Base-by-base conservation (phyloP, 1,140 invertebrate species). In the Chrysomallon squamiferum region DNA sequence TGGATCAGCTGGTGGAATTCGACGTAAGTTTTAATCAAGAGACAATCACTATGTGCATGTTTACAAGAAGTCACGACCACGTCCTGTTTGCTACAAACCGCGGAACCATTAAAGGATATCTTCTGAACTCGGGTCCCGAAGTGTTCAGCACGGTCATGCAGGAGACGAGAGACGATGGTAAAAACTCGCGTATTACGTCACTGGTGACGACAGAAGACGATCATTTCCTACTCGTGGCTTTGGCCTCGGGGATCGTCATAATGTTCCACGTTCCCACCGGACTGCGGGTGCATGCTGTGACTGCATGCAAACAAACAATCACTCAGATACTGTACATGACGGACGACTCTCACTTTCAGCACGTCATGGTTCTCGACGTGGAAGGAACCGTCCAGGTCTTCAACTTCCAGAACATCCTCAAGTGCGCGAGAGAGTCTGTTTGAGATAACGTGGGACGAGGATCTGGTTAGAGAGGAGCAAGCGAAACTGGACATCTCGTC, bases 21-120 rank as follows among this genome's bases (percentile, higher is more conserved):
- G 45, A 47, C 15, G 49, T 65, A 38, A 29, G 49, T 38, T 47
- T 54, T 41, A 50, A 62, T 38, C 59, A 58, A 15, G 45, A 69
- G 41, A 62, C 64, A 5, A 63, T 73, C 13, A 33, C 54, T n/a
- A 49, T 54, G 5, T 50, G 32, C 11, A 52, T 41, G 20, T 62
- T 73, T 13, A 69, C 71, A 15, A 52, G 71, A 27, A 67, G 67
- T 32, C 64, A 73, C 45, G 71, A 73, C 32, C 71, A 73, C 62
- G 45, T 73, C 1, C 64, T 73, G 25, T 27, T 69, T 22, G 64
- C 54, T 33, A 43, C 63, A 20, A 52, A 45, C 3, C 61, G 49
- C 11, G 59, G 66, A 1, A 4, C 22, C 13, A 45, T 72, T 15
- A 65, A 41, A 9, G 64, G 70, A 35, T 59, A 66, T 47, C 47